These are phyloP conservation scores for Thalpophila matura DNA, from an alignment of 2,888 invertebrate genomes.

Conservation along the genomic window DNA sequence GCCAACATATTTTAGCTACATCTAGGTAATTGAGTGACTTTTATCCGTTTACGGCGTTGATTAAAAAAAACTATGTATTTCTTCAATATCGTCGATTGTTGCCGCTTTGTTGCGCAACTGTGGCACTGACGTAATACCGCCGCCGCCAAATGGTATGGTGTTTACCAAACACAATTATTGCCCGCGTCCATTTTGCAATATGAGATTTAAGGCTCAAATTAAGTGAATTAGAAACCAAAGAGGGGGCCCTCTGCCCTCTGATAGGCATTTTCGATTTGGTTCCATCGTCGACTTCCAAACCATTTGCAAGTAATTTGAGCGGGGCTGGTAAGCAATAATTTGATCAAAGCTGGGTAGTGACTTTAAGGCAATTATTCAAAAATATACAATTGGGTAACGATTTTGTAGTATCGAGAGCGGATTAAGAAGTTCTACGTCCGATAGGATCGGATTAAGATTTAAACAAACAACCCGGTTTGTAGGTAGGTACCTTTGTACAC, in stretches of 20 bases:
- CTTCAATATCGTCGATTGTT: not conserved
- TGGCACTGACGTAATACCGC: constrained; percentile 8
- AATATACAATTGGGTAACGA: constrained; percentile 20
- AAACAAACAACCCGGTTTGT: not conserved
- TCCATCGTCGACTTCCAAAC: constrained; percentile 54
- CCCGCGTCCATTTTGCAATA: constrained; percentile 87
- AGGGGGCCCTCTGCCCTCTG: constrained; percentile 69
- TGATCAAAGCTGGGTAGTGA: constrained; percentile 33
- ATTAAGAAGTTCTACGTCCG: not conserved
- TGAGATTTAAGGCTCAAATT: constrained; percentile 89
- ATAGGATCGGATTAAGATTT: not conserved
- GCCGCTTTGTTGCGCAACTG: constrained; percentile 10
- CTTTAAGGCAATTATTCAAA: constrained; percentile 29
- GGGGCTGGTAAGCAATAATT: constrained; percentile 50
- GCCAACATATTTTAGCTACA: too few species aligned
- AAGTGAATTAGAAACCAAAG: constrained; percentile 87
- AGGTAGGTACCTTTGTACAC: too few species aligned
- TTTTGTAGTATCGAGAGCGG: not conserved
- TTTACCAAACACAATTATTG: constrained; percentile 89
- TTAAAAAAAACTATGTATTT: too few species aligned
- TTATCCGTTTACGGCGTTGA: too few species aligned
- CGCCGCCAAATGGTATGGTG: constrained; percentile 67
- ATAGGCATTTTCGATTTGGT: constrained; percentile 53
- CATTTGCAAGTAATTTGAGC: constrained; percentile 60
- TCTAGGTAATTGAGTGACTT: too few species aligned